These are phyloP conservation scores for Mus pahari DNA, from an alignment of 2,113 vertebrate genomes.

Conservation along the genomic window DNA sequence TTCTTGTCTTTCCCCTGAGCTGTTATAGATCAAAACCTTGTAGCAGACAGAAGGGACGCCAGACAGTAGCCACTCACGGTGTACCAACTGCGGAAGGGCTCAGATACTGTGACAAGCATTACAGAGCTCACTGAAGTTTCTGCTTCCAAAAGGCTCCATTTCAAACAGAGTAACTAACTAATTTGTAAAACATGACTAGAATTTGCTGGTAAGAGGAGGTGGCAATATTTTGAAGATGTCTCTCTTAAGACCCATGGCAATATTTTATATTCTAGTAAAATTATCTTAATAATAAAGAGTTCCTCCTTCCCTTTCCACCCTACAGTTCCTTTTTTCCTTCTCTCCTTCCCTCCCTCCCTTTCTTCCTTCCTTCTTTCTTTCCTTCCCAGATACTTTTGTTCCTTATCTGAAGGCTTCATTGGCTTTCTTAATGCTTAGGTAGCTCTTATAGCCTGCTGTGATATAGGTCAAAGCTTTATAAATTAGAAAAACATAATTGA, in stretches of 20 bases:
- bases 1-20: neutral
- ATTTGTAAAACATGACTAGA: neutral
- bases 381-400: neutral
- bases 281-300: neutral
- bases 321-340: neutral
- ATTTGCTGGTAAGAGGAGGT: neutral
- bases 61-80: neutral
- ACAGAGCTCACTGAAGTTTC: neutral
- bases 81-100: neutral
- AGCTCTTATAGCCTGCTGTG: neutral
- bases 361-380: accelerated
- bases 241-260: neutral
- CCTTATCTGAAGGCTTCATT: neutral
- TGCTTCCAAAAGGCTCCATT: neutral
- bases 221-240: neutral
- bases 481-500: neutral
- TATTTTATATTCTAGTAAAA: neutral
- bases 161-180: slow-evolving; percentile 2
- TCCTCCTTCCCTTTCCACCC: neutral
- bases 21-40: neutral
- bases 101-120: neutral
- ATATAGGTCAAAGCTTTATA: neutral
- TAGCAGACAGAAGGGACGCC: neutral
- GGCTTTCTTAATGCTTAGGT: neutral
- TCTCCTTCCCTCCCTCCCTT: accelerated